phyloP scores from a whole-genome alignment of 2,797 vertebrate species.

The Cephalopachus bancanus region DNA sequence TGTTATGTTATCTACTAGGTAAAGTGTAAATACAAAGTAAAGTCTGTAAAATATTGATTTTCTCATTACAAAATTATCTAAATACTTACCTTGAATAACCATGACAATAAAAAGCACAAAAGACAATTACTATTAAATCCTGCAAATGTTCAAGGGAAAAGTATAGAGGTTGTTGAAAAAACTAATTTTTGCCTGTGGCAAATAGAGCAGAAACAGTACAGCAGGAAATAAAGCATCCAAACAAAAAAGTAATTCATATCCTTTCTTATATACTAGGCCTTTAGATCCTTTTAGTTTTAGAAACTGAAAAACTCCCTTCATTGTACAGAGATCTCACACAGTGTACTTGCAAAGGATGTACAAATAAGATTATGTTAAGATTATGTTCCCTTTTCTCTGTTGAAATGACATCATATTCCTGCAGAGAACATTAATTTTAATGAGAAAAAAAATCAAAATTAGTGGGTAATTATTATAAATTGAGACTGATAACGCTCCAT shows the following conservation, averaged over 20 bases:
- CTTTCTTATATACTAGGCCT: not conserved
- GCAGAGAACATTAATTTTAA: slow-evolving; percentile 64
- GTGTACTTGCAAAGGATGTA: slow-evolving; percentile 33
- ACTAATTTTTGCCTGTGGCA: slow-evolving; percentile 46
- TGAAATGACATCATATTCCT: slow-evolving; percentile 62
- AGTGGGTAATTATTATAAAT: slow-evolving; percentile 59
- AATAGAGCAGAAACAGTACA: slow-evolving; percentile 42
- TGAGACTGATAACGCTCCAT: not conserved
- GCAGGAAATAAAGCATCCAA: slow-evolving; percentile 10
- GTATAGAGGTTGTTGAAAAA: not conserved
- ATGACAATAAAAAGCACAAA: slow-evolving; percentile 58
- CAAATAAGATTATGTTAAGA: slow-evolving; percentile 45
- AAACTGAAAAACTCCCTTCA: slow-evolving; percentile 4
- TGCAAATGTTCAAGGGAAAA: slow-evolving; percentile 15
- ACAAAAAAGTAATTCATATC: not conserved
- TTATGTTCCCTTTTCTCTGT: slow-evolving; percentile 30
- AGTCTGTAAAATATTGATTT: slow-evolving; percentile 50
- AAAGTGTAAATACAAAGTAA: slow-evolving; percentile 33
- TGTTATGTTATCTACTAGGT: slow-evolving; percentile 46
- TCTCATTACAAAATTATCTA: slow-evolving; percentile 51
- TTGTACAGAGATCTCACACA: slow-evolving; percentile 12
- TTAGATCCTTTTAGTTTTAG: not conserved
- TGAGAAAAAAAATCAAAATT: slow-evolving; percentile 68
- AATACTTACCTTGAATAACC: slow-evolving; percentile 20
- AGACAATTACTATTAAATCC: slow-evolving; percentile 48